phyloP scores from a whole-genome alignment of 2,797 vertebrate species.

The Aeoliscus strigatus region DNA sequence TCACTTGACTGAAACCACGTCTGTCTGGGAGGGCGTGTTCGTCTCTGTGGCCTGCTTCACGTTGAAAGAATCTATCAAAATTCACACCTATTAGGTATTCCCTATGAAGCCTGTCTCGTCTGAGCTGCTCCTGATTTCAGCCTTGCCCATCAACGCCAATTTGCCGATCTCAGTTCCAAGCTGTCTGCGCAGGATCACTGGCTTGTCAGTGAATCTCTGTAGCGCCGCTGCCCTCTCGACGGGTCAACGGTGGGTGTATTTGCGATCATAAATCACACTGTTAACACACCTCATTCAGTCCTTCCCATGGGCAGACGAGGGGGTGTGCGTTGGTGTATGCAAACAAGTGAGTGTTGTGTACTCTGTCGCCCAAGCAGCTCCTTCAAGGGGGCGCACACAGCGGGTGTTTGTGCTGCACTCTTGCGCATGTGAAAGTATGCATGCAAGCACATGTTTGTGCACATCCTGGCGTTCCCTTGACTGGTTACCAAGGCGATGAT shows the following conservation, averaged over 20 bases:
- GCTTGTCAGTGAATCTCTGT: conserved; percentile 1
- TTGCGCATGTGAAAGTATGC: conserved; percentile 17
- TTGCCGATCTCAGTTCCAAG: conserved; percentile 18
- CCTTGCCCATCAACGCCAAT: conserved; percentile 32
- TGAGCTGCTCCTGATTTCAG: conserved; percentile 24
- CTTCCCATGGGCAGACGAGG: conserved; percentile 22
- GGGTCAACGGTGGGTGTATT: conserved; percentile 36
- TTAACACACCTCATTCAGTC: conserved; percentile 24
- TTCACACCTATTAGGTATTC: conserved; percentile 61
- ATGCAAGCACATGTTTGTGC: too few species aligned
- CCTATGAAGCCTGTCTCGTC: conserved; percentile 41
- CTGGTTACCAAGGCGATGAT: conserved; percentile 19
- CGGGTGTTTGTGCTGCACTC: conserved; percentile 1
- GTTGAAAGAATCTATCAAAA: conserved; percentile 40
- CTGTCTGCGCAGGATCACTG: conserved; percentile 1
- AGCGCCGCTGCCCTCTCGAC: conserved; percentile 20
- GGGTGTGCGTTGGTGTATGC: conserved; percentile 29
- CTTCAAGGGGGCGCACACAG: conserved; percentile 5
- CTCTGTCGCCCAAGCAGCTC: conserved; percentile 23
- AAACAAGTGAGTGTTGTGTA: conserved; percentile 38
- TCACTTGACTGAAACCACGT: too few species aligned
- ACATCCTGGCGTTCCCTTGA: conserved; percentile 2
- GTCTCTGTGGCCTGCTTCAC: conserved; percentile 3
- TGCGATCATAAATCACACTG: conserved; percentile 43
- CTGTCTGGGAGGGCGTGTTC: neutral